Percentiles rank a stretch among this genome's conserved stretches.
Evolutionary conservation across 2,888 invertebrate species (phyloP).

Genomic region (Acanthosepion pharaonis): DNA sequence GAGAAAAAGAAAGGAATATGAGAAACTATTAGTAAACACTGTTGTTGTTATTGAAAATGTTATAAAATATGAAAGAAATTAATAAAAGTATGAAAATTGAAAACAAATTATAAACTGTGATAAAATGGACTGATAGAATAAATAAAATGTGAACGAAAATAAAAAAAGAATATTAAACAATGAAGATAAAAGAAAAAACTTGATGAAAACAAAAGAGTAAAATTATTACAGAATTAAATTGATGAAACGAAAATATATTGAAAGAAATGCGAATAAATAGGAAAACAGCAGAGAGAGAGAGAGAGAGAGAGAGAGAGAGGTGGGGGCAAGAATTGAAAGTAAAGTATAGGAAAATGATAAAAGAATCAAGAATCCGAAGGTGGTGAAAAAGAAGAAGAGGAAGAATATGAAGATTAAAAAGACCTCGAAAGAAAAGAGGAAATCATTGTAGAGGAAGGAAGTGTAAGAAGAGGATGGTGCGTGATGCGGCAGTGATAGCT

Average conservation of each 20-base stretch:
- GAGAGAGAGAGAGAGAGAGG: background rate
- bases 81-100: background rate
- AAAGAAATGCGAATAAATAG: background rate
- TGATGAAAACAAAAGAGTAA: background rate
- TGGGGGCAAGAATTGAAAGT: background rate
- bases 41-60: background rate
- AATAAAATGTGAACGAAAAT: background rate
- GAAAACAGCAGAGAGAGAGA: background rate
- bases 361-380: background rate
- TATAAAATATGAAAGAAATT: background rate
- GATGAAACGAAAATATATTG: background rate
- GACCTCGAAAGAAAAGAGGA: background rate
- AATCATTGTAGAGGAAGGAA: background rate
- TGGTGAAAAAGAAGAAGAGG: background rate
- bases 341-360: background rate
- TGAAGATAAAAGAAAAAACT: background rate
- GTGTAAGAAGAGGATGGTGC: background rate
- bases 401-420: background rate
- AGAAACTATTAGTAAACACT: background rate
- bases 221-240: background rate
- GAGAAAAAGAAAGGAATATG: background rate
- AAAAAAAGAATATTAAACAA: background rate
- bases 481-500: conserved; percentile 17
- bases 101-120: background rate
- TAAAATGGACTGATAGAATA: background rate